Conservation (phyloP, 2,888 invertebrate species). For the Leptura quadrifasciata region DNA sequence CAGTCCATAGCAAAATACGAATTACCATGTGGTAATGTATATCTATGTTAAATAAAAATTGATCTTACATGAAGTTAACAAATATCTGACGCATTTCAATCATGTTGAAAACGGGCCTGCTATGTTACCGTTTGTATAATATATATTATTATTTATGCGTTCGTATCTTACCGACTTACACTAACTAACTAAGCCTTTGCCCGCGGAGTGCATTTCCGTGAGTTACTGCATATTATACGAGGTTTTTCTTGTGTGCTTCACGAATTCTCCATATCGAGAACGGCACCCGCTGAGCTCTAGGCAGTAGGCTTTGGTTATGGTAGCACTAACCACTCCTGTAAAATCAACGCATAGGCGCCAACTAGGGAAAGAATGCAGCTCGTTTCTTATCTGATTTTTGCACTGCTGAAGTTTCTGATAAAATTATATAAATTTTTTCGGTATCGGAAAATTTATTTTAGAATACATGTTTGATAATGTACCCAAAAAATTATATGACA, state of each 20-base stretch:
- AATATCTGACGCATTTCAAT: too few species aligned
- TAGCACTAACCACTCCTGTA: slow-evolving; percentile 48
- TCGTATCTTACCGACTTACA: slow-evolving; percentile 40
- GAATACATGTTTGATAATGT: too few species aligned
- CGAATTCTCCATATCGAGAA: slow-evolving; percentile 45
- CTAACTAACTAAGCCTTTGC: slow-evolving; percentile 42
- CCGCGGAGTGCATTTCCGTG: slow-evolving; percentile 53
- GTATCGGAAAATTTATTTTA: too few species aligned
- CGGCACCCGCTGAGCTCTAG: slow-evolving; percentile 47
- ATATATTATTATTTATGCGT: slow-evolving; percentile 41
- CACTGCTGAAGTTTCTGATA: too few species aligned
- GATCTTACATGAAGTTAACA: too few species aligned
- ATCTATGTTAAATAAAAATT: too few species aligned
- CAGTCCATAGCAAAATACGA: too few species aligned
- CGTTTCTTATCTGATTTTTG: too few species aligned
- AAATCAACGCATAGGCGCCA: background rate
- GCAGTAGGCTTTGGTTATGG: slow-evolving; percentile 42
- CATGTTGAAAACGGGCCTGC: background rate
- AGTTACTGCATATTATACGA: slow-evolving; percentile 61
- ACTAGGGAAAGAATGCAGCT: background rate
- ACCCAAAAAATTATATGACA: too few species aligned
- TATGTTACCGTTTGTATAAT: background rate
- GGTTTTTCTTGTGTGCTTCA: slow-evolving; percentile 50
- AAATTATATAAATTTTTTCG: too few species aligned
- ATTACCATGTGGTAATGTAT: too few species aligned